Evolutionary conservation across 2,113 vertebrate genomes (phyloP).

Genomic region (Hippocampus guttulatus): DNA sequence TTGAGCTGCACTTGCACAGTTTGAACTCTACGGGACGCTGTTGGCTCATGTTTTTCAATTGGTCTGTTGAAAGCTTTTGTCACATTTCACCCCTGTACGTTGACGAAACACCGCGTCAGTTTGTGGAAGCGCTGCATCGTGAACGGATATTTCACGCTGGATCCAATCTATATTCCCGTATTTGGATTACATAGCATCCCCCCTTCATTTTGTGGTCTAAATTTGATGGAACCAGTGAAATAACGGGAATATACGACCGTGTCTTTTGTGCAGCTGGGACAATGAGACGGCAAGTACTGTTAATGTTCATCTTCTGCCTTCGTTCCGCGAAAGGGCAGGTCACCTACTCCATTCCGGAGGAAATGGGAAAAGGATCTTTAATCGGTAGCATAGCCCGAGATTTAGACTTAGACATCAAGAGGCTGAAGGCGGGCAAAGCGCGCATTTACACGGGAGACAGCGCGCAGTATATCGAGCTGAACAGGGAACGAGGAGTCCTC

Average conservation of each 20-base stretch:
- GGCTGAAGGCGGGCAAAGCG: constrained; percentile 63
- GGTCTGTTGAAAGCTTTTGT: not conserved
- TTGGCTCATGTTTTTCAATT: constrained; percentile 67
- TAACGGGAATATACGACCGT: not conserved
- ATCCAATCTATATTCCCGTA: fast-evolving
- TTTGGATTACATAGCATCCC: not conserved
- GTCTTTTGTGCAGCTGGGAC: constrained; percentile 18
- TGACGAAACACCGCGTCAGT: not conserved
- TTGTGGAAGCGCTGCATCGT: fast-evolving
- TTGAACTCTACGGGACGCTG: constrained; percentile 83
- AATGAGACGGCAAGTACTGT: constrained; percentile 63
- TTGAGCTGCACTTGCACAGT: constrained; percentile 65
- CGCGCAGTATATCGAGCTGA: constrained; percentile 63
- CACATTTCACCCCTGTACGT: not conserved
- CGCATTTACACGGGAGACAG: constrained; percentile 64
- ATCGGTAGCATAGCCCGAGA: constrained; percentile 73
- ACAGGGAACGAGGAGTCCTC: constrained; percentile 59
- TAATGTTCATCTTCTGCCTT: constrained; percentile 32
- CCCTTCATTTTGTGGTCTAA: not conserved
- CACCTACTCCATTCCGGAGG: constrained; percentile 69
- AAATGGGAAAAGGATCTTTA: constrained; percentile 68
- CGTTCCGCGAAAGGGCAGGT: constrained; percentile 39
- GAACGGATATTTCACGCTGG: fast-evolving
- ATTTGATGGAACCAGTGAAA: too few species aligned
- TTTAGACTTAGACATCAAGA: constrained; percentile 63